Base-by-base conservation (phyloP, 2,888 invertebrate genomes). In the Volucella inanis region DNA sequence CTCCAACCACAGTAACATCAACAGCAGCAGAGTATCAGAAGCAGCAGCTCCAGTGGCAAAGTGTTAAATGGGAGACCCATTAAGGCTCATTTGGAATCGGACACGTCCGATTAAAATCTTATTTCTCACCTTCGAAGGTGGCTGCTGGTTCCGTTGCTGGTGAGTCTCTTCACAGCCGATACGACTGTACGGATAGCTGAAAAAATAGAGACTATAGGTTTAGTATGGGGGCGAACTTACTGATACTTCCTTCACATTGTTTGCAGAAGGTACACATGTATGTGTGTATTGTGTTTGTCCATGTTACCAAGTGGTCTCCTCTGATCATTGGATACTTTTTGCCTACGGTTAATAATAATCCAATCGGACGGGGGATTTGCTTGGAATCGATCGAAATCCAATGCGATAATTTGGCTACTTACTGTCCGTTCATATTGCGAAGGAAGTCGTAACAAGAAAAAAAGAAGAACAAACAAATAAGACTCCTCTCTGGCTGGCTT, bases 51-150 rank as follows among this genome's bases (percentile, higher is more conserved):
- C 68, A 70, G 67, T 85, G 71, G 85, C 71, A 87, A 81, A 81
- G 87, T 88, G 82, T 89, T 90, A 91, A 91, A 91, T 91, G 90
- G 90, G 89, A 86, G 90, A 90, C 91, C 91, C 90, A 92, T 91
- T 92, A 92, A 91, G 90, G 91, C 91, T 91, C 91, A 92, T 91
- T 92, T 91, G 91, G 91, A 92, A 92, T 92, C 92, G 91, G 91
- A 92, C 91, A 91, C 90, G 90, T 91, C 91, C 91, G 92, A 92
- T 92, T 91, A 92, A 92, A 92, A 92, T 92, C 92, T 91, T 90
- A 91, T 92, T 92, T 91, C 92, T 92, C 92, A 92, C 92, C 92
- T 92, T 89, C 76, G 71, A 64, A 72, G 81, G 81, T 77, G 72
- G 76, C 65, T 79, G 59, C 41, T 41, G 50, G 14, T 38, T 49